These are phyloP conservation scores for Rosalia funebris DNA, from an alignment of 2,888 invertebrate species.

Conservation along the genomic window DNA sequence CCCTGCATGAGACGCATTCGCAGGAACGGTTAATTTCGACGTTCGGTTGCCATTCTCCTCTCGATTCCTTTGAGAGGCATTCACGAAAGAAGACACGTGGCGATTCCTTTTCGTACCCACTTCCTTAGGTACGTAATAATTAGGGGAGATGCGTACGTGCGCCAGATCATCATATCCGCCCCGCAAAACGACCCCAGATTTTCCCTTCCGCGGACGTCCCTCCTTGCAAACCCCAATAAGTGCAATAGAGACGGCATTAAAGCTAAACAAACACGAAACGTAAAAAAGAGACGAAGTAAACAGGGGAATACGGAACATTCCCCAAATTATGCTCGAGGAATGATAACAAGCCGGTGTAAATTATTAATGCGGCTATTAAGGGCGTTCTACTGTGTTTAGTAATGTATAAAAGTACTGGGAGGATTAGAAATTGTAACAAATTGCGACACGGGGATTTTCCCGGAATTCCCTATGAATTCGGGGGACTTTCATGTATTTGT, in stretches of 20 bases:
- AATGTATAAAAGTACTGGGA: slow-evolving; percentile 18
- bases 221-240: background rate
- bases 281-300: background rate
- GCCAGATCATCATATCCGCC: background rate
- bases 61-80: too few relatives aligned
- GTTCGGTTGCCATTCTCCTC: too few relatives aligned
- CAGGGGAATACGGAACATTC: background rate
- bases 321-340: background rate
- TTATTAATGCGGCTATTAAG: slow-evolving; percentile 20
- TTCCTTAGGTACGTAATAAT: background rate
- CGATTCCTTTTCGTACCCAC: background rate
- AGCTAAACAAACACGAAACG: background rate
- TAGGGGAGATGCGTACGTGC: background rate
- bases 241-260: background rate
- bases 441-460: slow-evolving; percentile 10
- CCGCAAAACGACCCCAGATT: background rate
- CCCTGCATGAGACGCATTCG: too few relatives aligned
- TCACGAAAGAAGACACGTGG: background rate
- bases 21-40: too few relatives aligned
- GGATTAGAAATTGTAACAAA: slow-evolving; percentile 28
- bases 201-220: background rate
- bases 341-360: slow-evolving; percentile 19
- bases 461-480: slow-evolving; percentile 9
- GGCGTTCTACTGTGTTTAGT: slow-evolving; percentile 19
- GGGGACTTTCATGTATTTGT: background rate